phyloP scores from a whole-genome alignment of 2,888 invertebrate genomes.

The Gasteruption jaculator region DNA sequence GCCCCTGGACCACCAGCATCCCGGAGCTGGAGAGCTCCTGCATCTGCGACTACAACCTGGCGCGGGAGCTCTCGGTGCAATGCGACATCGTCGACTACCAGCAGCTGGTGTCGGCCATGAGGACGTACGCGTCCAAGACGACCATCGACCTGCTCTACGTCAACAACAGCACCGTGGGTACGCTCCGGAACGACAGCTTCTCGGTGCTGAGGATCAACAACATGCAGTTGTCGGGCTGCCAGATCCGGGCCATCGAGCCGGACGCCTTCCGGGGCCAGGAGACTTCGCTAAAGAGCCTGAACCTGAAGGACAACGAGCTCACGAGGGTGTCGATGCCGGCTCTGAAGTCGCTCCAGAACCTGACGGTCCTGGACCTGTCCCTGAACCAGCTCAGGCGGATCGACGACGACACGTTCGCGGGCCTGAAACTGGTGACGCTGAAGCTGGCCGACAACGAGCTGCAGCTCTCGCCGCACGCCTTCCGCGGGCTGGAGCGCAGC shows the following conservation, averaged over 20 bases:
- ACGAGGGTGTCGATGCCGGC: conserved; percentile 73
- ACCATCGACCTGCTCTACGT: conserved; percentile 81
- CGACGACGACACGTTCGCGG: conserved; percentile 71
- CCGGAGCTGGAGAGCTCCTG: conserved; percentile 77
- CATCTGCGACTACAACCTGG: conserved; percentile 82
- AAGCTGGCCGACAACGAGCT: conserved; percentile 87
- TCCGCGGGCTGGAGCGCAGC: conserved; percentile 74
- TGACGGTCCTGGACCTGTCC: conserved; percentile 79
- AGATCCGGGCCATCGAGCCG: conserved; percentile 65
- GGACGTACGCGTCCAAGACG: conserved; percentile 62
- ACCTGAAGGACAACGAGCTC: conserved; percentile 79
- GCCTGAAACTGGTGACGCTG: conserved; percentile 72
- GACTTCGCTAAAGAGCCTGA: conserved; percentile 72
- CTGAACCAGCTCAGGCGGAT: conserved; percentile 72
- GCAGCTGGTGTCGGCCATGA: conserved; percentile 68
- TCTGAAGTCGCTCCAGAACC: conserved; percentile 62
- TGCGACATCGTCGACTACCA: conserved; percentile 85
- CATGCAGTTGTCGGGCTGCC: conserved; percentile 80
- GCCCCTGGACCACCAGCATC: conserved; percentile 74
- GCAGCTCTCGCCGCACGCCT: conserved; percentile 65
- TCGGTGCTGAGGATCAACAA: conserved; percentile 70
- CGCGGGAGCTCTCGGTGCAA: conserved; percentile 81
- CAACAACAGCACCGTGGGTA: conserved; percentile 77
- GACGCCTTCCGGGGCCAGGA: conserved; percentile 84
- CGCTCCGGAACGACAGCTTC: conserved; percentile 66